Evolutionary conservation across 2,797 vertebrate species (phyloP), one percentile per base, ranked within the genome.

Genomic region (Etheostoma nigrum): DNA sequence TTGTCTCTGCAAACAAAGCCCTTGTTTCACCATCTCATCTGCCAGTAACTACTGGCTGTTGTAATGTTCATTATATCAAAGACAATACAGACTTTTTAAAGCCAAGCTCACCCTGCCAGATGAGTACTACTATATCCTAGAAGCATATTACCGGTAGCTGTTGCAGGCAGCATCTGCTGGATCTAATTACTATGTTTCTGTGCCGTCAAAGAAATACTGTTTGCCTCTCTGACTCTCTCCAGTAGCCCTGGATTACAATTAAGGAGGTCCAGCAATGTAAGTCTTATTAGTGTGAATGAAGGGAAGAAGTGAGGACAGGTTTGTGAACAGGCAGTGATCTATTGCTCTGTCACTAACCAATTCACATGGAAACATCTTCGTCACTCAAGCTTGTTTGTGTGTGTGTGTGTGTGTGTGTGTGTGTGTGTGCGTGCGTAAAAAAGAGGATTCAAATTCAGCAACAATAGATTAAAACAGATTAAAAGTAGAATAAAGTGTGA

Each of bases 171-270:
- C 81, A 82, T 91, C 91, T 90, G 83, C 85, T 88, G 78, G 84
- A 91, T 94, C 88, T 91, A 92, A 94, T 93, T 92, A 92, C 86
- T 68, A 59, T 74, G 88, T 86, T 91, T 93, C 78, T 92, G 86
- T 71, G 83, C 86, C 90, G 91, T 90, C 90, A 93, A 87, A 88
- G 81, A 91, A 92, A 92, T 92, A 58, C 73, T 68, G 78, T 65
- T 78, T 74, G 74, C 76, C 74, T 79, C 71, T 36, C 70, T 92
- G 92, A 91, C 88, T 89, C 42, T 91, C 62, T 91, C 89, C 92
- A 93, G 88, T 87, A 83, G 75, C 83, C 81, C 81, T 60, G 71
- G 66, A 79, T 88, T 89, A 78, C 79, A 86, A 89, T 87, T 84
- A 88, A 62, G 82, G 58, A 82, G 76, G 52, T 79, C 77, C 76